Conservation (phyloP, 2,113 vertebrate species). For the Plestiodon gilberti region DNA sequence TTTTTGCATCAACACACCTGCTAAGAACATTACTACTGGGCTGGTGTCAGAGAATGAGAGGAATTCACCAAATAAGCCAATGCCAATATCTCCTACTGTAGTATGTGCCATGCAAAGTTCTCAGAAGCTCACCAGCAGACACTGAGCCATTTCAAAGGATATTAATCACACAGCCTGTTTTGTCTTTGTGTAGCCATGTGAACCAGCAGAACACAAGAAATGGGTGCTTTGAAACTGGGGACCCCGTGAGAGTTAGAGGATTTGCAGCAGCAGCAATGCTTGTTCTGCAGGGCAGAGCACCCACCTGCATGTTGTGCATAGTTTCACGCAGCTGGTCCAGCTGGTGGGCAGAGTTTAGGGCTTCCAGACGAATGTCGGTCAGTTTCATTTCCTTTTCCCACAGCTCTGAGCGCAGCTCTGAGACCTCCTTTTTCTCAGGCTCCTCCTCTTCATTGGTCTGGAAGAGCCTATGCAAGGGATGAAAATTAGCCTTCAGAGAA, state of each 20-base stretch:
- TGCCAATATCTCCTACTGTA: not conserved
- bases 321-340: slow-evolving; percentile 92
- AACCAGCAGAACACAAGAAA: too few relatives aligned
- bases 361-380: slow-evolving; percentile 94
- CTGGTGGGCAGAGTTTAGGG: slow-evolving; percentile 94
- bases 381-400: slow-evolving; percentile 96
- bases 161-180: not conserved
- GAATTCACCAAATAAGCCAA: not conserved
- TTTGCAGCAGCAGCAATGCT: not conserved
- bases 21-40: too few relatives aligned
- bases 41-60: not conserved
- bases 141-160: too few relatives aligned
- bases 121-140: not conserved
- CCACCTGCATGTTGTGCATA: slow-evolving; percentile 98
- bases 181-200: not conserved
- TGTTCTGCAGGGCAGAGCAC: accelerated
- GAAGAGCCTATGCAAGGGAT: slow-evolving; percentile 77
- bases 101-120: not conserved
- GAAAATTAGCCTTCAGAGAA: not conserved
- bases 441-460: slow-evolving; percentile 84
- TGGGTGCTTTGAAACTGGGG: not conserved
- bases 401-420: slow-evolving; percentile 90
- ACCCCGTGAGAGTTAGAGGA: not conserved
- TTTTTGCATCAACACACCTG: too few relatives aligned
- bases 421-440: slow-evolving; percentile 87